A percentile compares a stretch with the other conserved stretches of the same genome.
Conservation (phyloP, 2,113 vertebrate genomes). For the Craseonycteris thonglongyai region DNA sequence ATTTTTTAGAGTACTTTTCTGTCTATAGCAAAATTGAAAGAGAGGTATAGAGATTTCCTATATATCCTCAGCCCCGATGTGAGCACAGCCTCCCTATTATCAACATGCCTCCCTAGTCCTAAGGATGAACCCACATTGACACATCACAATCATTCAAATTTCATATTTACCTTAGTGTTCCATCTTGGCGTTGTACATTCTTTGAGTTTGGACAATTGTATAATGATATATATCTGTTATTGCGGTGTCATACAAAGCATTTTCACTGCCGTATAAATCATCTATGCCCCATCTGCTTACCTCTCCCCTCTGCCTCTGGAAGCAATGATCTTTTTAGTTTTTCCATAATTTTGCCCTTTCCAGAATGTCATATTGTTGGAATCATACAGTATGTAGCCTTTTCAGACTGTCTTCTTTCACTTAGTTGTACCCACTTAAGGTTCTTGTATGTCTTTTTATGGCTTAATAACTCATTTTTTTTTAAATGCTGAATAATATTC, state of each 20-base stretch:
- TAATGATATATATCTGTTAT: neutral
- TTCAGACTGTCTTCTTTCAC: neutral
- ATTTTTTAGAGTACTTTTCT: neutral
- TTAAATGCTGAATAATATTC: neutral
- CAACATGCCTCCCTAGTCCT: neutral
- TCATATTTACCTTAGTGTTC: neutral
- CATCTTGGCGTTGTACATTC: neutral
- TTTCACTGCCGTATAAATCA: neutral
- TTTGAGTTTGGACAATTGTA: neutral
- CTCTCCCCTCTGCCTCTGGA: neutral
- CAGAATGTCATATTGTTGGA: neutral
- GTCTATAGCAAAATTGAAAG: neutral
- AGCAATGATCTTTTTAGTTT: neutral
- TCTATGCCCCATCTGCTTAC: neutral
- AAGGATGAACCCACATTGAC: neutral
- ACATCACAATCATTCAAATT: neutral
- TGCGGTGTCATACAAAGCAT: neutral
- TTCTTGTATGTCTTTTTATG: neutral
- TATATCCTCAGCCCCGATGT: neutral
- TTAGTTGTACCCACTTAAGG: neutral
- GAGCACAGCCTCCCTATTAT: neutral
- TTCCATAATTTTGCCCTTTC: neutral
- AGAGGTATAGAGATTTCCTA: neutral
- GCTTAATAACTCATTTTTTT: neutral
- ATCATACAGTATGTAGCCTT: neutral